Conservation (phyloP, 2,113 vertebrate species). For the Clarias gariepinus region DNA sequence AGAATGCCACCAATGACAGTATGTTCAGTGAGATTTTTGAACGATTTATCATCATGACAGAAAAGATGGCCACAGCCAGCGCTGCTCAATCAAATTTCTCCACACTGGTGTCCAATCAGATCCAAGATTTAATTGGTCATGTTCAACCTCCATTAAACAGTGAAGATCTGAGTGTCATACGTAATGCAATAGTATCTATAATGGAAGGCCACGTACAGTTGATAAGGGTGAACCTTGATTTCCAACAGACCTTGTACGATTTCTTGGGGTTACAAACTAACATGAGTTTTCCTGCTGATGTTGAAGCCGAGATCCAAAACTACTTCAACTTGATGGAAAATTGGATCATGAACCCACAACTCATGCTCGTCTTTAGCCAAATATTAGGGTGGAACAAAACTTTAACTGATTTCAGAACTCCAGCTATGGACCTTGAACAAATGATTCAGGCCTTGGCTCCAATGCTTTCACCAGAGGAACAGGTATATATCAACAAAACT, state of each 20-base stretch:
- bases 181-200: constrained; percentile 52
- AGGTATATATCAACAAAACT: constrained; percentile 51
- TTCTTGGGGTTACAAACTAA: constrained; percentile 32
- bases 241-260: constrained; percentile 46
- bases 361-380: constrained; percentile 49
- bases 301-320: constrained; percentile 52
- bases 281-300: constrained; percentile 43
- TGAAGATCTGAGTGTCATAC: constrained; percentile 57
- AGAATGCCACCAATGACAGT: constrained; percentile 62
- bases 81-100: constrained; percentile 60
- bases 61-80: constrained; percentile 61
- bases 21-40: constrained; percentile 55
- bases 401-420: constrained; percentile 37
- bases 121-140: constrained; percentile 50
- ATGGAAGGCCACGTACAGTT: constrained; percentile 47
- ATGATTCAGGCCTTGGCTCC: constrained; percentile 54
- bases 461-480: constrained; percentile 56
- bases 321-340: constrained; percentile 56
- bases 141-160: constrained; percentile 63
- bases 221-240: constrained; percentile 51
- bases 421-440: constrained; percentile 55
- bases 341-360: constrained; percentile 65
- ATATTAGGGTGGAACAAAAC: constrained; percentile 62
- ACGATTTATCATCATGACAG: constrained; percentile 57
- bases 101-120: constrained; percentile 52